Evolutionary conservation across 1,140 invertebrate species (phyloP), one percentile per base, ranked within the genome.

Genomic region (Calephelis nemesis): DNA sequence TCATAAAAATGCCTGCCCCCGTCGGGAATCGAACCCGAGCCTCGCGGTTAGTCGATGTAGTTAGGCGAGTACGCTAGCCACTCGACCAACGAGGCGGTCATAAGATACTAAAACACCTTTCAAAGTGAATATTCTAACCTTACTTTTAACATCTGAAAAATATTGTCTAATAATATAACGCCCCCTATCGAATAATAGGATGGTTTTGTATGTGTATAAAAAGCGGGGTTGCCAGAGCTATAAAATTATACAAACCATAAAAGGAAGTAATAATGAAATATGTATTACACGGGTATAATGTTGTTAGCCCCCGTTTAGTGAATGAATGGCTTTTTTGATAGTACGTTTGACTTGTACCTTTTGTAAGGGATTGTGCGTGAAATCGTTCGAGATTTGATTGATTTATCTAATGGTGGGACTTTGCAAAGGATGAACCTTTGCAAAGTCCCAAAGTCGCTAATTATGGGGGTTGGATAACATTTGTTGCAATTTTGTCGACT

Each of bases 231-330:
- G 82, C 82, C 75, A 82, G 78, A 73, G 78, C 75, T 78, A 89
- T 87, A 89, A 91, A 91, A 88, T 87, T 81, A 89, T 90, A 84
- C 78, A 82, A 81, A 74, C 79, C 76, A 88, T 88, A 86, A 88
- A 88, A 81, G 84, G 82, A 78, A 83, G 84, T 85, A 90, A 90
- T 88, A 88, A 90, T 91, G 83, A 89, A 89, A 90, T 91, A 91
- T 91, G 87, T 91, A 91, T 91, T 88, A 91, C 89, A 91, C 78
- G 85, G 84, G 80, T 88, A 91, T 89, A 88, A 90, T 89, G 89
- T 91, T 91, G 89, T 91, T 89, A 91, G 84, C 81, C 81, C 78
- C 85, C 79, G 81, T 85, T 84, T 81, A 80, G 52, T 68, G 68
- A 74, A 80, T 88, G 80, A 84, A 87, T 83, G 75, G 83, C 47